These are phyloP conservation scores for Aporrectodea caliginosa DNA, from an alignment of 1,140 invertebrate species.

Conservation along the genomic window DNA sequence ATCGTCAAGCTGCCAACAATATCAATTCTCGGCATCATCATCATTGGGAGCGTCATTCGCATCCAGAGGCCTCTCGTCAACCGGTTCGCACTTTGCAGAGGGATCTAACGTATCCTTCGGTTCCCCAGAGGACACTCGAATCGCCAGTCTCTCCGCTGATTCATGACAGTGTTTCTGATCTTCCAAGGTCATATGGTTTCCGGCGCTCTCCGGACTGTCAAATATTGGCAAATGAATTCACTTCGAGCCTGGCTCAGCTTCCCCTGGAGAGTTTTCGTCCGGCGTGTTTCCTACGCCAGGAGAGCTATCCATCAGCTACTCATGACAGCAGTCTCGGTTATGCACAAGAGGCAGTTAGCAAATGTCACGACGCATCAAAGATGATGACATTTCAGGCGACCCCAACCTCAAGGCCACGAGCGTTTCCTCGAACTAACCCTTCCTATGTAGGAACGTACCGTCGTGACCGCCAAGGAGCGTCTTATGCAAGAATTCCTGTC, in stretches of 20 bases:
- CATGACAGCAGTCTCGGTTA: too few relatives aligned
- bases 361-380: not conserved
- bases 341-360: not conserved
- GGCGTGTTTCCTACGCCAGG: not conserved
- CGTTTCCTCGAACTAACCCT: conserved; percentile 54
- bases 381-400: not conserved
- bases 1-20: too few relatives aligned
- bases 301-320: not conserved
- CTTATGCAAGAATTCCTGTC: not conserved
- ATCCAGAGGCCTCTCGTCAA: not conserved
- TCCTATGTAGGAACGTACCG: conserved; percentile 49
- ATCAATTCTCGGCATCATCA: not conserved
- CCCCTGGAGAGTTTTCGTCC: not conserved
- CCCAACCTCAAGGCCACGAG: conserved; percentile 40
- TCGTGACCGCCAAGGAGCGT: conserved; percentile 26
- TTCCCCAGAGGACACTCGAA: not conserved
- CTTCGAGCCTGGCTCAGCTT: not conserved
- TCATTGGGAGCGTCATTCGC: not conserved
- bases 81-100: not conserved
- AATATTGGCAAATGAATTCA: not conserved
- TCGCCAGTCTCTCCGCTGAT: not conserved
- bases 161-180: not conserved
- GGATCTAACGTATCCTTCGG: not conserved
- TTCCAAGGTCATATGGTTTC: not conserved
- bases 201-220: not conserved